These are phyloP conservation scores for Chrysomela aeneicollis DNA, from an alignment of 2,888 invertebrate species.

Conservation along the genomic window DNA sequence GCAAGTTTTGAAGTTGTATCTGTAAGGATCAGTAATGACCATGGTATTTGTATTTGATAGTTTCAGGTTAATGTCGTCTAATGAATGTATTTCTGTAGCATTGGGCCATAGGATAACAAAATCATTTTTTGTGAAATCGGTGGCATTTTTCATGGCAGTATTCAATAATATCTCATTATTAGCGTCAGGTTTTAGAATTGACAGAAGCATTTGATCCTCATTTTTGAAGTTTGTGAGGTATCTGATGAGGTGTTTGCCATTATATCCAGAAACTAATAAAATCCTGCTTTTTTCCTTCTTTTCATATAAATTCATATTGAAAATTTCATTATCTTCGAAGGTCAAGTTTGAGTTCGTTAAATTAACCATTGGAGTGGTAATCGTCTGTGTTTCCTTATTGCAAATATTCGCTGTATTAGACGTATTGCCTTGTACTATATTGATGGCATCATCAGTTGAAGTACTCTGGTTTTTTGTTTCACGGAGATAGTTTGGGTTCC, in stretches of 20 bases:
- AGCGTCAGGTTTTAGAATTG: constrained; percentile 6
- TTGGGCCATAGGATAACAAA: constrained; percentile 13
- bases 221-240: constrained; percentile 8
- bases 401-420: constrained; percentile 8
- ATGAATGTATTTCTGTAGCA: constrained; percentile 1
- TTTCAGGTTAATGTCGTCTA: constrained; percentile 9
- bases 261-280: constrained; percentile 11
- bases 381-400: constrained; percentile 1
- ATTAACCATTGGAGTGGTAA: background rate
- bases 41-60: constrained; percentile 6
- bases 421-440: constrained; percentile 5
- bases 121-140: constrained; percentile 8
- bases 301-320: constrained; percentile 1
- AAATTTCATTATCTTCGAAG: background rate
- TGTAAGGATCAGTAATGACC: too few species aligned
- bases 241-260: constrained; percentile 3
- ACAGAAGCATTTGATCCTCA: constrained; percentile 1
- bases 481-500: constrained; percentile 6
- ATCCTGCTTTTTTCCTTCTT: constrained; percentile 5
- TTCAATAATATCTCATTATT: constrained; percentile 11
- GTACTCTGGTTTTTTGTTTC: constrained; percentile 11
- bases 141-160: constrained; percentile 3
- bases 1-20: too few species aligned
- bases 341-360: background rate
- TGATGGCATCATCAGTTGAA: background rate